Evolutionary conservation across 1,140 invertebrate species (phyloP).

Genomic region (Drosophila leontia): DNA sequence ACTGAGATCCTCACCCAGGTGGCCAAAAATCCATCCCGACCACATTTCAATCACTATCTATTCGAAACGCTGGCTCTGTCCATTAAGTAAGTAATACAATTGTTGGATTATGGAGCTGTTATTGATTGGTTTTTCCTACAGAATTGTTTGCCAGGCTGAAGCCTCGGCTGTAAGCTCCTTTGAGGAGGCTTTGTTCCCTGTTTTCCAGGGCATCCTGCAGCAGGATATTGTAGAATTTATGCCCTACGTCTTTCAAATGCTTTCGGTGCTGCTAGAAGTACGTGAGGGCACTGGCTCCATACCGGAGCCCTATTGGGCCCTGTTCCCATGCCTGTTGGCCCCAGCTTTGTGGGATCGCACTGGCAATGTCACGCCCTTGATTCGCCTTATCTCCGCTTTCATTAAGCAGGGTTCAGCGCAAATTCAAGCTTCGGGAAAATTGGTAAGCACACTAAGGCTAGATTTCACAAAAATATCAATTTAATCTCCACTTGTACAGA

Average conservation of each 20-base stretch:
- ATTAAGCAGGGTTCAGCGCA: constrained; percentile 90
- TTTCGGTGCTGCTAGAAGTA: constrained; percentile 95
- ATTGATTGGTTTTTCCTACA: constrained; percentile 16
- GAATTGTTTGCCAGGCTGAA: constrained; percentile 93
- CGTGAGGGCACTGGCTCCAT: constrained; percentile 87
- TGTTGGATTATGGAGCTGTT: not conserved
- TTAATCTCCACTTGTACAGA: constrained; percentile 85
- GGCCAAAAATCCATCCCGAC: constrained; percentile 97
- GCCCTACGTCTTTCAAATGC: constrained; percentile 98
- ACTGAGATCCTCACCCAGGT: constrained; percentile 93
- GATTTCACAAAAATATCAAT: not conserved
- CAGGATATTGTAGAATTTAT: constrained; percentile 98
- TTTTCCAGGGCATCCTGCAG: constrained; percentile 96
- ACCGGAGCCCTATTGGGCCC: constrained; percentile 93
- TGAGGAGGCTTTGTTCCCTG: constrained; percentile 95
- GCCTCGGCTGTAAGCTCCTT: constrained; percentile 93
- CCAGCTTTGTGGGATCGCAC: constrained; percentile 96
- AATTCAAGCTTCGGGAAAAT: constrained; percentile 89
- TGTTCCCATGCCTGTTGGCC: constrained; percentile 94
- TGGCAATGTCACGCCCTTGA: constrained; percentile 96
- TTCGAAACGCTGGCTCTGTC: constrained; percentile 97
- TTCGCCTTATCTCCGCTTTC: constrained; percentile 94
- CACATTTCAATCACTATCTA: constrained; percentile 98
- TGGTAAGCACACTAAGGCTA: constrained; percentile 85
- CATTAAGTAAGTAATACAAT: constrained; percentile 87